These are phyloP conservation scores for Tinea semifulvella DNA, from an alignment of 2,888 invertebrate genomes.

Conservation along the genomic window DNA sequence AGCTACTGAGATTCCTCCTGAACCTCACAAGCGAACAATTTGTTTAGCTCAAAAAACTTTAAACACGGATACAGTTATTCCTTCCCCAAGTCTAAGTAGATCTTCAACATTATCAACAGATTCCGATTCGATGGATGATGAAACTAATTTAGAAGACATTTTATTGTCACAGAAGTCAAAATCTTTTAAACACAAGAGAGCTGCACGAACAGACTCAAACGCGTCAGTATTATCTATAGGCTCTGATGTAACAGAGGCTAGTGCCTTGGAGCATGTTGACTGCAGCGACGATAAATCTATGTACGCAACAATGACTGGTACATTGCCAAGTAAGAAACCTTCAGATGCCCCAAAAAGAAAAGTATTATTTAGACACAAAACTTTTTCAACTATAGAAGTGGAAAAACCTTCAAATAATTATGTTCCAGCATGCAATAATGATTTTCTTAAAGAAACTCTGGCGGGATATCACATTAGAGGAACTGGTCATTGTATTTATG, in stretches of 20 bases:
- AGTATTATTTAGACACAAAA: constrained; percentile 56
- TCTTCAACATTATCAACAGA: constrained; percentile 47
- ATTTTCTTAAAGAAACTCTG: constrained; percentile 48
- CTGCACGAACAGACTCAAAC: constrained; percentile 24
- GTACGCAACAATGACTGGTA: constrained; percentile 52
- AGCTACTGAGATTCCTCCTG: constrained; percentile 28
- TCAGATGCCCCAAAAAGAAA: constrained; percentile 34
- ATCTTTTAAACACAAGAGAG: constrained; percentile 46
- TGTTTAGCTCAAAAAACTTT: constrained; percentile 23
- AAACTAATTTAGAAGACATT: constrained; percentile 57
- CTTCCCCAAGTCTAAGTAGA: constrained; percentile 34
- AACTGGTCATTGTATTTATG: constrained; percentile 57
- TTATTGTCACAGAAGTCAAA: constrained; percentile 53
- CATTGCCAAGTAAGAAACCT: constrained; percentile 45
- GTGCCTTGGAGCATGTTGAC: constrained; percentile 58
- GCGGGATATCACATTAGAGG: constrained; percentile 56
- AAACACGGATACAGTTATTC: constrained; percentile 24
- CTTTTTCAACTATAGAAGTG: constrained; percentile 55
- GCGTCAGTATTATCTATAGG: constrained; percentile 43
- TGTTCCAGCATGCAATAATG: constrained; percentile 40
- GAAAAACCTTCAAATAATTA: constrained; percentile 45
- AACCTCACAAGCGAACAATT: constrained; percentile 37
- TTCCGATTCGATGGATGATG: constrained; percentile 55
- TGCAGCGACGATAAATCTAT: constrained; percentile 42
- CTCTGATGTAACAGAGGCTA: constrained; percentile 46